A percentile compares a stretch with the other conserved stretches of the same genome.
These are phyloP conservation scores for Mesitornis unicolor DNA, from an alignment of 2,113 vertebrate genomes.

Conservation along the genomic window DNA sequence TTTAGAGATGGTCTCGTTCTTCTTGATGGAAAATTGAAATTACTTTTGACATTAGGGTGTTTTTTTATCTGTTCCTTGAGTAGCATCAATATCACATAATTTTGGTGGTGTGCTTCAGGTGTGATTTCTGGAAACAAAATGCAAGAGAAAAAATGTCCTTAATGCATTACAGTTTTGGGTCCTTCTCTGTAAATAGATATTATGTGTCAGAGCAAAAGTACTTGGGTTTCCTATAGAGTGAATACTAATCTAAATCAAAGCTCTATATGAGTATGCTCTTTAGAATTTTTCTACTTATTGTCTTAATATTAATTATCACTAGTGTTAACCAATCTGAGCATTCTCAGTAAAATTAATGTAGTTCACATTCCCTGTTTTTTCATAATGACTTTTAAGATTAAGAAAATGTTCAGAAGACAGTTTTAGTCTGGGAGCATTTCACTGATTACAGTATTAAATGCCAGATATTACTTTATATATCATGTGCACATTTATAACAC, in stretches of 20 bases:
- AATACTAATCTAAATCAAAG: not conserved
- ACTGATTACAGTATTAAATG: not conserved
- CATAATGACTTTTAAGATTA: not conserved
- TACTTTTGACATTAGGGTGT: conserved; percentile 64
- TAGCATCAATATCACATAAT: conserved; percentile 53
- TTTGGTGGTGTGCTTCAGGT: conserved; percentile 37
- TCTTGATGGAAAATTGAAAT: conserved; percentile 71
- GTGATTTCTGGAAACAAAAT: conserved; percentile 39
- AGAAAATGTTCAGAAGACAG: not conserved
- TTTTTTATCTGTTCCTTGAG: conserved; percentile 69
- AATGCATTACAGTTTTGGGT: not conserved
- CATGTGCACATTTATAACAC: not conserved
- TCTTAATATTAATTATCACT: not conserved
- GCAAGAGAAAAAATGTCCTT: not conserved
- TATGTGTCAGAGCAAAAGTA: not conserved
- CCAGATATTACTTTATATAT: not conserved
- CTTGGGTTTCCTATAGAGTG: not conserved
- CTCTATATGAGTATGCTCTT: not conserved
- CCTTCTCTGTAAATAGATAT: not conserved
- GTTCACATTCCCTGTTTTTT: not conserved
- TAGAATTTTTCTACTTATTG: not conserved
- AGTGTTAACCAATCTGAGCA: not conserved
- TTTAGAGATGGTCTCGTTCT: conserved; percentile 68
- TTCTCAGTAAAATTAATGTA: not conserved
- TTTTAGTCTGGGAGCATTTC: not conserved